These are phyloP conservation scores for Habrosyne pyritoides DNA, from an alignment of 2,888 invertebrate genomes.

Conservation along the genomic window DNA sequence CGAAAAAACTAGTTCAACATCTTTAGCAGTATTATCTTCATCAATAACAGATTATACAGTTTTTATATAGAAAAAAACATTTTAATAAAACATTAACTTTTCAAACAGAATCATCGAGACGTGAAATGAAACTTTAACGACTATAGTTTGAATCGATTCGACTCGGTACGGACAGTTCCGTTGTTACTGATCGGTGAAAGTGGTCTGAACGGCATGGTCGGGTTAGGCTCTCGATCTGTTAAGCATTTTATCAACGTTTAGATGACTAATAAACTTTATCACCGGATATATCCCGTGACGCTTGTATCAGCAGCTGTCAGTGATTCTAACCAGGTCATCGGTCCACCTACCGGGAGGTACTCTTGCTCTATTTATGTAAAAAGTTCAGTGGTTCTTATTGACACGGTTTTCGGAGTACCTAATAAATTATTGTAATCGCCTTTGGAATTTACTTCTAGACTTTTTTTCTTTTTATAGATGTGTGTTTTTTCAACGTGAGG, in stretches of 20 bases:
- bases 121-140: slow-evolving; percentile 49
- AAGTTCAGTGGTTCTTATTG: too few species aligned
- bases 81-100: slow-evolving; percentile 14
- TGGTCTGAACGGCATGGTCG: slow-evolving; percentile 15
- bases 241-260: slow-evolving; percentile 1
- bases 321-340: neutral
- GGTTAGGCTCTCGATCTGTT: neutral
- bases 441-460: too few species aligned
- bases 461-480: too few species aligned
- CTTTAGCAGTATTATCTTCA: too few species aligned
- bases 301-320: neutral
- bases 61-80: neutral
- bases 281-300: neutral
- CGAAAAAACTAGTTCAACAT: too few species aligned
- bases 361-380: too few species aligned
- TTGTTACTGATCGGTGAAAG: slow-evolving; percentile 44
- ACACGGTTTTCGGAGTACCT: too few species aligned
- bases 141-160: slow-evolving; percentile 44
- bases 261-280: neutral
- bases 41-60: neutral
- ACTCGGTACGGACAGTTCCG: slow-evolving; percentile 39
- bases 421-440: too few species aligned
- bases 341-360: too few species aligned
- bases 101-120: slow-evolving; percentile 40
- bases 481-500: too few species aligned